Percentiles rank a stretch among this genome's conserved stretches.
These are phyloP conservation scores for Microctenopoma stevenorrisi DNA, from an alignment of 2,797 vertebrate genomes.

Conservation along the genomic window DNA sequence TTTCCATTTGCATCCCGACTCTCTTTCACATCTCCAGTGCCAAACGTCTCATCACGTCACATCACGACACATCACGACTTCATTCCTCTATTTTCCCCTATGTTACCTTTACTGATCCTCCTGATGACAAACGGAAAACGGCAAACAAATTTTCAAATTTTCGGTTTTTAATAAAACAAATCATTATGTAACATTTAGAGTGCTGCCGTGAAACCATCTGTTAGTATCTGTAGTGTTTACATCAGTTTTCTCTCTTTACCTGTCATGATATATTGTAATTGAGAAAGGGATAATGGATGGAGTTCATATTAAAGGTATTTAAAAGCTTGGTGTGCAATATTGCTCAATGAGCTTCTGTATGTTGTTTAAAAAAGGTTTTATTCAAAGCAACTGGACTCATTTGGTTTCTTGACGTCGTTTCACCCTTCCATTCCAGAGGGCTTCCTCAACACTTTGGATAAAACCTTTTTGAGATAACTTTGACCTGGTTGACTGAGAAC, in stretches of 20 bases:
- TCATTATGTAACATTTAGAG: background rate
- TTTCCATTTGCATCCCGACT: background rate
- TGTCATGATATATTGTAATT: background rate
- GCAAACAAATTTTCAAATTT: background rate
- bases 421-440: too few species aligned
- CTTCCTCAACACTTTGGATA: too few species aligned
- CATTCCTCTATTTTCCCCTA: background rate
- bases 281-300: slow-evolving; percentile 7
- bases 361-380: too few species aligned
- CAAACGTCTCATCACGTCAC: too few species aligned
- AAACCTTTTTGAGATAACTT: too few species aligned
- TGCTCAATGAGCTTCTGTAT: too few species aligned
- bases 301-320: background rate
- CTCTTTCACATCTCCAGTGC: background rate
- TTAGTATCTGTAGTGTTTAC: background rate
- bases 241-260: background rate
- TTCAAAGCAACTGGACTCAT: too few species aligned
- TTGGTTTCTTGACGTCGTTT: too few species aligned
- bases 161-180: background rate
- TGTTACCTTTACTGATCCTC: background rate
- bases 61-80: slow-evolving; percentile 14
- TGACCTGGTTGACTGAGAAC: too few species aligned
- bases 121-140: background rate
- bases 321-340: background rate
- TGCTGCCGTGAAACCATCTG: background rate